phyloP scores from a whole-genome alignment of 2,888 invertebrate genomes.

The Epistrophe grossulariae region DNA sequence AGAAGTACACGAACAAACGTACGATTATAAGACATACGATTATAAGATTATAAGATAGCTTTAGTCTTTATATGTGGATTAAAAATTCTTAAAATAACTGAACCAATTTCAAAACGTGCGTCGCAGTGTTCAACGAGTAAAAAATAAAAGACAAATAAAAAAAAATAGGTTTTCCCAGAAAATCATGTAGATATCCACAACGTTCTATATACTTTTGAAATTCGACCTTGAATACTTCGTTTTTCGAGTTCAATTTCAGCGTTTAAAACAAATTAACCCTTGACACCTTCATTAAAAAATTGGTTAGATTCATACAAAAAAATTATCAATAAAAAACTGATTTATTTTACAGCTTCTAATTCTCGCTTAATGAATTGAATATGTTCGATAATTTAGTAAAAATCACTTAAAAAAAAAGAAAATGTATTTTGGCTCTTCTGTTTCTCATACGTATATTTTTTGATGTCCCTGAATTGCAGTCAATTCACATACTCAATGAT shows the following conservation, averaged over 20 bases:
- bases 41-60: too few relatives aligned
- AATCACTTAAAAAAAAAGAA: background rate
- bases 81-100: too few relatives aligned
- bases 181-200: too few relatives aligned
- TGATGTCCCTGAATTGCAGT: slow-evolving; percentile 9
- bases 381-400: slow-evolving; percentile 30
- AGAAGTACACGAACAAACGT: too few relatives aligned
- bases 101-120: too few relatives aligned
- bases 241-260: background rate
- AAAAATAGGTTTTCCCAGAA: too few relatives aligned
- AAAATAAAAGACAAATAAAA: too few relatives aligned
- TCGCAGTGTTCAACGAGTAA: too few relatives aligned
- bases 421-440: background rate
- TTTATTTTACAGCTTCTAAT: background rate
- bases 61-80: too few relatives aligned
- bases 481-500: slow-evolving; percentile 26
- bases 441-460: background rate
- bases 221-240: too few relatives aligned
- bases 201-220: too few relatives aligned
- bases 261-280: background rate
- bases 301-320: background rate
- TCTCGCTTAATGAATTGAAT: slow-evolving; percentile 24
- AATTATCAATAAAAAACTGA: background rate
- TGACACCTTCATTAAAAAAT: background rate
- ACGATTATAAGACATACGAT: too few relatives aligned